phyloP scores from a whole-genome alignment of 2,797 vertebrate species.

The Lutjanus campechanus region DNA sequence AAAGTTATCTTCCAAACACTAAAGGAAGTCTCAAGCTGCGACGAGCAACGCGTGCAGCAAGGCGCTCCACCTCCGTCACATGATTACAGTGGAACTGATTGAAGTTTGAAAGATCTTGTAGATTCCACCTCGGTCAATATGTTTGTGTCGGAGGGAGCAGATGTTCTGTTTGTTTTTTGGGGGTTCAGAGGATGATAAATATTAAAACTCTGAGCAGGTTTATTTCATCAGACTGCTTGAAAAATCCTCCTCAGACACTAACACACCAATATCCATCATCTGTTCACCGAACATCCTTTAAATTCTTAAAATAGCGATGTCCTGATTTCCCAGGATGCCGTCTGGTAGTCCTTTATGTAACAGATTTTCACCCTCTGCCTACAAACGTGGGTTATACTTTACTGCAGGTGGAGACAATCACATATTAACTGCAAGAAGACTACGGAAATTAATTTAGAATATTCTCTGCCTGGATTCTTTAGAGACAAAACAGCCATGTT shows the following conservation, averaged over 20 bases:
- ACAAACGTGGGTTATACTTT: background rate
- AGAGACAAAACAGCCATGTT: too few relatives aligned
- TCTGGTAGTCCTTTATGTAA: background rate
- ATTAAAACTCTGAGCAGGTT: slow-evolving; percentile 1
- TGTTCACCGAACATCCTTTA: too few relatives aligned
- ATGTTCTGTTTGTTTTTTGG: slow-evolving; percentile 36
- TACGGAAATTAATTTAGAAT: background rate
- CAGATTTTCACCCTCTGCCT: background rate
- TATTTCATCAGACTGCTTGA: background rate
- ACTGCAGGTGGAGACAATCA: background rate
- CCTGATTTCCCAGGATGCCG: background rate
- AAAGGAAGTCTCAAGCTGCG: slow-evolving; percentile 57
- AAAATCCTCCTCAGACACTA: background rate
- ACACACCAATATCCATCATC: background rate
- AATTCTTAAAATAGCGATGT: too few relatives aligned
- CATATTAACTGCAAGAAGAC: background rate
- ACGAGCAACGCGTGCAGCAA: background rate
- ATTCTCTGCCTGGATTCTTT: too few relatives aligned
- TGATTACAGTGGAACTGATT: slow-evolving; percentile 25
- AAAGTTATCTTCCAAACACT: slow-evolving; percentile 14
- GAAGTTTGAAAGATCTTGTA: background rate
- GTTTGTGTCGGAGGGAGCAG: slow-evolving; percentile 37
- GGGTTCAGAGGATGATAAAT: slow-evolving; percentile 22
- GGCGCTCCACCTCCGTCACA: background rate
- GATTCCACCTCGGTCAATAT: slow-evolving; percentile 28